Base-by-base conservation (phyloP, 2,888 invertebrate genomes). In the Mythimna ferrago region DNA sequence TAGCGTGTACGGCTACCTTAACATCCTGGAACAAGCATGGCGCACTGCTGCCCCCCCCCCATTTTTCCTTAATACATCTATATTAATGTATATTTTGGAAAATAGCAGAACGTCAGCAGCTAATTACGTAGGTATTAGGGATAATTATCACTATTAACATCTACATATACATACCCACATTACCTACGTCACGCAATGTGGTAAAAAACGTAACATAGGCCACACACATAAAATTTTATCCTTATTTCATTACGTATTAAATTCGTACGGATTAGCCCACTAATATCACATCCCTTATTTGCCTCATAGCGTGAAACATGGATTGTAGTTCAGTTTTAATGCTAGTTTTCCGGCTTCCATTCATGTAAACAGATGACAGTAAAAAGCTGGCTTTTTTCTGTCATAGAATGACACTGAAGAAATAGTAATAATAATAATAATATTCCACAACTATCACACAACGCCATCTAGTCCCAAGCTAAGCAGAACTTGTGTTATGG, bases 171-270 rank as follows among this genome's bases (percentile, higher is more conserved):
- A 32, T 32, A 32, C 32, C 32, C 32, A 32, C 4, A 3, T 4
- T 32, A 32, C 5, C 32, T 32, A 71, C 72, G 65, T 78, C 64
- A 65, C 26, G 48, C 16, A 11, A 51, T 35, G 14, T 19, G 16
- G 16, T 48, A 48, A 1, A 48, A 16, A 48, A 48, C 48, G 48
- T 48, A 16, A 48, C 21, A 53, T 41, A 19, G 14, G 32, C 35
- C 44, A 51, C 3, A 32, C 3, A 26, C 35, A 48, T 6, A 35
- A 64, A 41, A 9, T 32, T n/a, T 21, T 67, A 67, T 80, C 75
- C 75, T 75, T 51, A 51, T 64, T 63, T 32, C 19, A n/a, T 64
- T 51, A 58, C 54, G 35, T 80, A 48, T 64, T 26, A 16, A 10
- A 38, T 51, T 35, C 6, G 1, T 14, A 48, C 5, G 53, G 44